Conservation (phyloP, 2,888 invertebrate species). For the Drosophila limbata region DNA sequence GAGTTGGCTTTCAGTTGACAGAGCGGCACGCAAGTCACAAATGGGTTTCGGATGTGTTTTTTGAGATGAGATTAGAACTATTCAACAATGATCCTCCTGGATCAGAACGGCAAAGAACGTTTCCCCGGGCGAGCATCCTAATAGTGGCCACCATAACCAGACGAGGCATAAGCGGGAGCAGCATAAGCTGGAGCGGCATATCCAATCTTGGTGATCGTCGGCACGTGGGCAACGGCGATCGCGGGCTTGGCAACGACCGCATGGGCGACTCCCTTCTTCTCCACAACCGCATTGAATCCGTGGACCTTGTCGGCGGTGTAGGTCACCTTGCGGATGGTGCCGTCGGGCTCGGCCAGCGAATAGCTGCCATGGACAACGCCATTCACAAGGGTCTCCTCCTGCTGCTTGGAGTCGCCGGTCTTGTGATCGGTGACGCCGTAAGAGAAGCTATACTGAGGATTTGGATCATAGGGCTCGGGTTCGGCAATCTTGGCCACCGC, state of each 20-base stretch:
- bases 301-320: constrained; percentile 84
- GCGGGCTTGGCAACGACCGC: constrained; percentile 53
- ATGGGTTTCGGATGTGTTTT: constrained; percentile 34
- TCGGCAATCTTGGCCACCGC: constrained; percentile 66
- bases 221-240: constrained; percentile 65
- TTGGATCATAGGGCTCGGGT: constrained; percentile 82
- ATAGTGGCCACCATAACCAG: constrained; percentile 64
- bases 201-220: constrained; percentile 71
- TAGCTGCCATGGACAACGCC: constrained; percentile 85
- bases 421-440: constrained; percentile 84
- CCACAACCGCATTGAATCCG: constrained; percentile 85
- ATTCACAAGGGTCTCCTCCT: constrained; percentile 84
- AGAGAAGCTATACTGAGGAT: constrained; percentile 84
- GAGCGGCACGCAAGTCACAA: constrained; percentile 62
- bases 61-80: constrained; percentile 61
- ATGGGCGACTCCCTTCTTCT: constrained; percentile 79
- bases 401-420: constrained; percentile 84
- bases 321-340: constrained; percentile 83
- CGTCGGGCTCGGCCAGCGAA: constrained; percentile 84
- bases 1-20: constrained; percentile 30
- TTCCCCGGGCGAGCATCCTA: constrained; percentile 43
- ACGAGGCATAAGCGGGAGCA: constrained; percentile 58
- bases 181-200: constrained; percentile 62
- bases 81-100: constrained; percentile 53
- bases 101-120: background rate